These are phyloP conservation scores for Podotricha telesiphe DNA, from an alignment of 2,888 invertebrate species.

Conservation along the genomic window DNA sequence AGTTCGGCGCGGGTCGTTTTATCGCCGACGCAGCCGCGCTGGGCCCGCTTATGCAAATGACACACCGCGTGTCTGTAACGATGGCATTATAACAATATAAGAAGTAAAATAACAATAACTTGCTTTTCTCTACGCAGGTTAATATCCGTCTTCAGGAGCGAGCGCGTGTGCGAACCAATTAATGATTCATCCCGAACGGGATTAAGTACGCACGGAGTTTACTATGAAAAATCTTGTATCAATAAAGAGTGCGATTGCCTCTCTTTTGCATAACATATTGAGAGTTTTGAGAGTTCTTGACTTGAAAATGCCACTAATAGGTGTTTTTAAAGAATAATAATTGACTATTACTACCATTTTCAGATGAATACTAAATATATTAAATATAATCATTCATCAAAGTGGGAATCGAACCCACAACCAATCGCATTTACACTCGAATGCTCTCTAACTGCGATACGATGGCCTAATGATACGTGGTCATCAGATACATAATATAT, in stretches of 20 bases:
- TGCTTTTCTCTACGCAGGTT: slow-evolving; percentile 53
- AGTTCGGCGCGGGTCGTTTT: slow-evolving; percentile 72
- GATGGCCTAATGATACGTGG: no score
- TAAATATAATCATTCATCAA: no score
- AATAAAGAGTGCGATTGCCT: slow-evolving; percentile 30
- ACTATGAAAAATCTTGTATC: slow-evolving; percentile 33
- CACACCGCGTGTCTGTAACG: slow-evolving; percentile 76
- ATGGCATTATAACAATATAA: slow-evolving; percentile 79
- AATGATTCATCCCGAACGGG: slow-evolving; percentile 24
- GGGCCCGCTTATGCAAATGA: slow-evolving; percentile 76
- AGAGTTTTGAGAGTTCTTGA: slow-evolving; percentile 24
- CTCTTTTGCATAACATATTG: slow-evolving; percentile 32
- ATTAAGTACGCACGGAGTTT: slow-evolving; percentile 28
- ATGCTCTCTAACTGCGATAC: no score
- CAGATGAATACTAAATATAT: slow-evolving; percentile 2
- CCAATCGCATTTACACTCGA: no score
- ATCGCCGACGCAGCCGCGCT: slow-evolving; percentile 67
- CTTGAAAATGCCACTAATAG: slow-evolving; percentile 26
- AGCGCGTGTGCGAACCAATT: slow-evolving; percentile 35
- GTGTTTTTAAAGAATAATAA: slow-evolving; percentile 31
- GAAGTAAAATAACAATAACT: slow-evolving; percentile 79
- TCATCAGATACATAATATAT: no score
- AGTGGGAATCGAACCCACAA: no score
- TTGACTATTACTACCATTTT: slow-evolving; percentile 20
- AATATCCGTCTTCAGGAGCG: slow-evolving; percentile 38